phyloP scores from a whole-genome alignment of 2,888 invertebrate species.

The Aleiodes testaceus region DNA sequence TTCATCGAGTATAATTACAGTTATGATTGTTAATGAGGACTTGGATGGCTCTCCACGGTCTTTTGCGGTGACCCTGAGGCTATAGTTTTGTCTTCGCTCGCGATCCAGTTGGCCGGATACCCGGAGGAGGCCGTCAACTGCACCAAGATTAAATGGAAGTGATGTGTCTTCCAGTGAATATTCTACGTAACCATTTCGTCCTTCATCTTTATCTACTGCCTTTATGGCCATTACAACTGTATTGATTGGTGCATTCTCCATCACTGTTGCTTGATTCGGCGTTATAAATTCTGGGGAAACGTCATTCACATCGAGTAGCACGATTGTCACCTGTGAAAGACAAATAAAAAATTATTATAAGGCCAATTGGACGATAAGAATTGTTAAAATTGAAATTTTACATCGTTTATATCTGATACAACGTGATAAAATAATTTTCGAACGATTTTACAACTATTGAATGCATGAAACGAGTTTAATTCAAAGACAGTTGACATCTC shows the following conservation, averaged over 20 bases:
- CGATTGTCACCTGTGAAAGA: slow-evolving; percentile 86
- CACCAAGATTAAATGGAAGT: slow-evolving; percentile 85
- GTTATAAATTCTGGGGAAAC: slow-evolving; percentile 91
- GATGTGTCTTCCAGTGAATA: slow-evolving; percentile 81
- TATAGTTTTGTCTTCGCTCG: slow-evolving; percentile 84
- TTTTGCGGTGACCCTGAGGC: slow-evolving; percentile 85
- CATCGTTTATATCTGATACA: too few relatives aligned
- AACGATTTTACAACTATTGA: too few relatives aligned
- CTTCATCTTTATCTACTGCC: slow-evolving; percentile 92
- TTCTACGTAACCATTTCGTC: slow-evolving; percentile 92
- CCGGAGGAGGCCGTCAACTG: slow-evolving; percentile 89
- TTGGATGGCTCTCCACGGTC: slow-evolving; percentile 91
- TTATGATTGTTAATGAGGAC: slow-evolving; percentile 80
- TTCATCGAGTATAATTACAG: slow-evolving; percentile 86
- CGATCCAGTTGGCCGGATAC: slow-evolving; percentile 91
- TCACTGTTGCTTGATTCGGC: slow-evolving; percentile 84
- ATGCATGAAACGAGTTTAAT: too few relatives aligned
- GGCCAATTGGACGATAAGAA: background rate
- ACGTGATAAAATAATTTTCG: too few relatives aligned
- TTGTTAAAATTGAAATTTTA: too few relatives aligned
- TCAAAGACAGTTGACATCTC: too few relatives aligned
- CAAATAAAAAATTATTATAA: slow-evolving; percentile 30
- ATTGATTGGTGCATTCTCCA: slow-evolving; percentile 89
- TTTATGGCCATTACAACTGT: slow-evolving; percentile 92
- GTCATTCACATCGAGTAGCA: slow-evolving; percentile 93